Evolutionary conservation across 2,888 invertebrate species (phyloP).

Genomic region (Cynaeus angustus): DNA sequence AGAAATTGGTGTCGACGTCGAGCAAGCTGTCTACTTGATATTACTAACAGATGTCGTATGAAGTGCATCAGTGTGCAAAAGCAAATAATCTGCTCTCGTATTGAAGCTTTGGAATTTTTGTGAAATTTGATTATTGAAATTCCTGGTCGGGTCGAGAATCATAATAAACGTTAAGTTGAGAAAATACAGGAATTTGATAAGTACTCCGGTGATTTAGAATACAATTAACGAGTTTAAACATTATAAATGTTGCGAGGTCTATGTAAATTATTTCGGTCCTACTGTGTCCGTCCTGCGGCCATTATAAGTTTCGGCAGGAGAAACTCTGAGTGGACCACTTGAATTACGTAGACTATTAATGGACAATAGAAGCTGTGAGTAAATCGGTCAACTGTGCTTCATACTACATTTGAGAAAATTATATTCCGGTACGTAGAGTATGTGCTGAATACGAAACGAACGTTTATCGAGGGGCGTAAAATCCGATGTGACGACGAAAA

Average conservation of each 20-base stretch:
- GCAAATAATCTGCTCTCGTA: conserved; percentile 36
- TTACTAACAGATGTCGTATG: conserved; percentile 44
- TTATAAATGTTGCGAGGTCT: conserved; percentile 49
- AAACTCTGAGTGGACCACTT: conserved; percentile 44
- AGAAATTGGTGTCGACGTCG: conserved; percentile 46
- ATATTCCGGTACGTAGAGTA: conserved; percentile 43
- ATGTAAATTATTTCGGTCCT: conserved; percentile 54
- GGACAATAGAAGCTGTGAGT: conserved; percentile 23
- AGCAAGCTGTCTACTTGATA: conserved; percentile 43
- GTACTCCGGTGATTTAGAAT: conserved; percentile 23
- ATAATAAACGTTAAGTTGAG: not conserved
- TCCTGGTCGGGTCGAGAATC: conserved; percentile 1
- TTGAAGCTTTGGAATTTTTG: conserved; percentile 35
- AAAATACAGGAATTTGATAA: conserved; percentile 18
- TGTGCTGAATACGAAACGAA: conserved; percentile 43
- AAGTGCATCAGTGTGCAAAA: conserved; percentile 29
- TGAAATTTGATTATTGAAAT: conserved; percentile 40
- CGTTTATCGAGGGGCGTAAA: conserved; percentile 26
- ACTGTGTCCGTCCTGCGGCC: conserved; percentile 49
- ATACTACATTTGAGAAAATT: conserved; percentile 52
- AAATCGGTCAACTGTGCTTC: conserved; percentile 47
- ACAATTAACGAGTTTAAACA: conserved; percentile 51
- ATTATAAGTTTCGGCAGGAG: conserved; percentile 45
- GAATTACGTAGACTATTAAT: conserved; percentile 45
- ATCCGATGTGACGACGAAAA: conserved; percentile 36